Evolutionary conservation across 2,888 invertebrate genomes (phyloP).

Genomic region (Heliconius cydno): DNA sequence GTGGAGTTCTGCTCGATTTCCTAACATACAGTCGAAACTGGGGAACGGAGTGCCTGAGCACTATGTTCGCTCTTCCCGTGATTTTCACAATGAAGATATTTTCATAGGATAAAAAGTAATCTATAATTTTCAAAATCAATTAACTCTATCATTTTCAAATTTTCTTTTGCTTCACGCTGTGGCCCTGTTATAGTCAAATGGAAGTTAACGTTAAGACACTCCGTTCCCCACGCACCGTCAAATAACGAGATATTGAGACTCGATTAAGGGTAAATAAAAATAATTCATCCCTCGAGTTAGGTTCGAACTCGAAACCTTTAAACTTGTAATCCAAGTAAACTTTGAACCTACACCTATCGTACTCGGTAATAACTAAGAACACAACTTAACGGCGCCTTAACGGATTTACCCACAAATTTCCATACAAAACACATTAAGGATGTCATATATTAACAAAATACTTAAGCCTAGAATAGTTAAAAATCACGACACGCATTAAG

Average conservation of each 20-base stretch:
- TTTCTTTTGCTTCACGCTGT: no score
- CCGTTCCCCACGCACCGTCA: no score
- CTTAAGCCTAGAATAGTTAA: constrained; percentile 4
- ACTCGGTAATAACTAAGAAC: neutral
- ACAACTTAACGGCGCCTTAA: neutral
- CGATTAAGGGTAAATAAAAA: no score
- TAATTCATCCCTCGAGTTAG: no score
- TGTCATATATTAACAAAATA: constrained; percentile 17
- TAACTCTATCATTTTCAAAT: no score
- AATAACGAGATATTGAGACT: no score
- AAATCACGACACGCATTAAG: constrained; percentile 18
- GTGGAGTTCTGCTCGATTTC: neutral
- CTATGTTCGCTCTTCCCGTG: neutral
- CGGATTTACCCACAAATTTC: neutral
- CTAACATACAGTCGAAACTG: neutral
- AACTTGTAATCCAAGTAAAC: neutral
- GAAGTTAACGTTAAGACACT: no score
- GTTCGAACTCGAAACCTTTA: no score
- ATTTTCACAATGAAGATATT: no score
- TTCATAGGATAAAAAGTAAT: no score
- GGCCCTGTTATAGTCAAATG: no score
- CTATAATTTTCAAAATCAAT: no score
- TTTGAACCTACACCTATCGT: neutral
- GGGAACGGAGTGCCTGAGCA: neutral
- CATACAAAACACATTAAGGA: constrained; percentile 15